phyloP scores from a whole-genome alignment of 2,113 vertebrate genomes.

The Heterochromis multidens region DNA sequence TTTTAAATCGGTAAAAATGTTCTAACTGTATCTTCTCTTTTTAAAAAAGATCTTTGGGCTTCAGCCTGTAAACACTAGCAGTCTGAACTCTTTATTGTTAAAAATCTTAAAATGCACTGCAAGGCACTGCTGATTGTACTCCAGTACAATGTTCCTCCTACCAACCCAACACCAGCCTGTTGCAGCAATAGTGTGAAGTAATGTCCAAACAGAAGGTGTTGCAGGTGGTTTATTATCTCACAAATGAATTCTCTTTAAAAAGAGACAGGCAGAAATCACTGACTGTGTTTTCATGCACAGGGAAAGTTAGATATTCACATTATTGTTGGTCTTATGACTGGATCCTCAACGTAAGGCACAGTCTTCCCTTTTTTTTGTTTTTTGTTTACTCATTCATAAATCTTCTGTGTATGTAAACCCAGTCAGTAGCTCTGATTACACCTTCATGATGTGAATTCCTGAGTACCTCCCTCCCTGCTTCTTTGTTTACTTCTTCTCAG shows the following conservation, averaged over 20 bases:
- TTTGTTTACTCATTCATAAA: not conserved
- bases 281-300: conserved; percentile 5
- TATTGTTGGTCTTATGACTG: not conserved
- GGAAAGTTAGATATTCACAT: not conserved
- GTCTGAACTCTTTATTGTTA: not conserved
- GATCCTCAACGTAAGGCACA: not conserved
- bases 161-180: not conserved
- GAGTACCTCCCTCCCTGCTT: not conserved
- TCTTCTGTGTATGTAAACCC: conserved; percentile 3
- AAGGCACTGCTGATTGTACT: not conserved
- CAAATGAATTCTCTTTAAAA: not conserved
- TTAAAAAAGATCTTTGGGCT: conserved; percentile 18
- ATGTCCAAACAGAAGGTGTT: not conserved
- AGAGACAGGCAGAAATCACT: not conserved
- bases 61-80: conserved; percentile 55
- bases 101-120: conserved; percentile 11
- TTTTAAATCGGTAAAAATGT: not conserved
- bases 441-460: not conserved
- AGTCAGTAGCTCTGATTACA: conserved; percentile 7
- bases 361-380: not conserved
- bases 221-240: not conserved
- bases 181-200: conserved; percentile 5
- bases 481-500: not conserved
- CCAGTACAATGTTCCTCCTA: not conserved
- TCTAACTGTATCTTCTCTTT: not conserved